These are phyloP conservation scores for Epiblema foenella DNA, from an alignment of 2,888 invertebrate species.

Conservation along the genomic window DNA sequence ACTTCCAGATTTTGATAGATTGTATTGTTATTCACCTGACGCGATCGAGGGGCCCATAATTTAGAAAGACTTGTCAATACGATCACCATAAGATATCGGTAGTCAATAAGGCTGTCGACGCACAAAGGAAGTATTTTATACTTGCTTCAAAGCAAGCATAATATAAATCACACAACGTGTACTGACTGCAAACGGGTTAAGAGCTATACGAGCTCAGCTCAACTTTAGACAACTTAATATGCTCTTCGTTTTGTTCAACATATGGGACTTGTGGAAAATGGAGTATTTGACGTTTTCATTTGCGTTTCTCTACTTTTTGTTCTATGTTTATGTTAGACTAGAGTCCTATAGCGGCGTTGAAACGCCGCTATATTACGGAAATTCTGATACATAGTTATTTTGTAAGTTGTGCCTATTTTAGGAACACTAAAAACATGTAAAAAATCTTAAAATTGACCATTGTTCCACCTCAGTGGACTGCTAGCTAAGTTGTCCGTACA, in stretches of 20 bases:
- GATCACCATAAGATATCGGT: background rate
- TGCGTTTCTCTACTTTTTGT: background rate
- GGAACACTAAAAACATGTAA: too few species aligned
- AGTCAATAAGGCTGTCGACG: background rate
- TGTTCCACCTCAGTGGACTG: too few species aligned
- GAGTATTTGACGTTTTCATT: background rate
- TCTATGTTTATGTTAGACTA: background rate
- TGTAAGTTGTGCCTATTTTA: too few species aligned
- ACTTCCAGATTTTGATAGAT: background rate
- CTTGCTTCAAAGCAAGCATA: background rate
- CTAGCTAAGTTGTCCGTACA: too few species aligned
- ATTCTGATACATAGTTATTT: too few species aligned
- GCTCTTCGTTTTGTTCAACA: background rate
- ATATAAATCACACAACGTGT: background rate
- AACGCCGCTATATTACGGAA: too few species aligned
- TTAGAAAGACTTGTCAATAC: constrained; percentile 4
- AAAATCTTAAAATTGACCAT: too few species aligned
- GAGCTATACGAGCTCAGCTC: background rate
- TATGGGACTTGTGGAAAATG: background rate
- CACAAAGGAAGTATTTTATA: background rate
- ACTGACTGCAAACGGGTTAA: background rate
- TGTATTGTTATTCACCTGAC: background rate
- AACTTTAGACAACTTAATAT: constrained; percentile 7
- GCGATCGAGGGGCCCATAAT: background rate
- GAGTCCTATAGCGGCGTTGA: too few species aligned